Evolutionary conservation across 2,888 invertebrate species (phyloP), one percentile per base, ranked within the genome.

Genomic region (Parnassius apollo): DNA sequence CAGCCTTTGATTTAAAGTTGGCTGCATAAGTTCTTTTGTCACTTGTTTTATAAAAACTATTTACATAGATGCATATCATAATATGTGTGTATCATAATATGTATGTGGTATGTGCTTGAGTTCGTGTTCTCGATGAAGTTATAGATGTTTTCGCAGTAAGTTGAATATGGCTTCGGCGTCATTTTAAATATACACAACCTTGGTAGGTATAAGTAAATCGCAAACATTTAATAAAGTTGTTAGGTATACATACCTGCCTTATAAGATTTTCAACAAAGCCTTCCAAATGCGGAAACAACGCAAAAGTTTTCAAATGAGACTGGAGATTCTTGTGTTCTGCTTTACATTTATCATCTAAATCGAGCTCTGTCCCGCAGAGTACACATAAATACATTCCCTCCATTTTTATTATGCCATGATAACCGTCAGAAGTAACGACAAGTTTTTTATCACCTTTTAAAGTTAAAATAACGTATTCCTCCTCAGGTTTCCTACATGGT

Each of bases 341-440:
- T 44, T 86, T 86, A 10, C 58, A 69, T 12, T 69, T 58, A 0
- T 66, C 57, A 3, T 79, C 71, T 3, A 79, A 59, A 0, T 75
- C 66, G 57, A 86, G 77, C 48, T 80, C 74, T 0, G 55, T 67
- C 7, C 67, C 70, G 63, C 87, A 88, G 54, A 86, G 78, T 0
- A 85, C 74, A 60, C 87, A 87, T 71, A 77, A 79, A 54, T 74
- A 82, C 49, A 72, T 66, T 0, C 76, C 74, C 1, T 78, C 80
- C 0, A 69, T 68, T 1, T 71, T 77, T n/a, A 86, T 60, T 4
- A 88, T 77, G 0, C 86, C 83, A 60, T 88, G 77, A 64, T 85
- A 86, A 0, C 81, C 70, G 59, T 88, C 86, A 0, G 80, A 80
- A 2, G 83, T 66, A 1, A 88, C 73, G 0, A 88, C 87, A 1